Base-by-base conservation (phyloP, 1,140 invertebrate species). In the Eufriesea mexicana region DNA sequence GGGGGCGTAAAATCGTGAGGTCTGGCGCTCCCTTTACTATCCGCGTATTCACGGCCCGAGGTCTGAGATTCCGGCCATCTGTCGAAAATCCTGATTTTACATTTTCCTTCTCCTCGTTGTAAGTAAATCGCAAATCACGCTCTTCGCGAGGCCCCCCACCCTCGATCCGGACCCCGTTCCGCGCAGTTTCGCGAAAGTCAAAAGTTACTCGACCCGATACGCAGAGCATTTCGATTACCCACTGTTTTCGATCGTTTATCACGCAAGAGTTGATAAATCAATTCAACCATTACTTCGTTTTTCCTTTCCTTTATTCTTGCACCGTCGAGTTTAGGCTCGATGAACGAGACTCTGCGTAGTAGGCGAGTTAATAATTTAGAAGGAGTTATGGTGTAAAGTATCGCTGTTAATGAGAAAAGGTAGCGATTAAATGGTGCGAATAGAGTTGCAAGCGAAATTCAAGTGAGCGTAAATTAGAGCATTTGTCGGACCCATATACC, bases 41-140 rank as follows among this genome's bases (percentile, higher is more conserved):
- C 89, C 84, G 77, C 77, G 89, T 86, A 91, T 89, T 91, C 88
- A 86, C 89, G 87, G 91, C 91, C 91, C 82, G 89, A 86, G 92
- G 92, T 92, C 92, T 94, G 93, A 92, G 92, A 94, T 83, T 91
- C 85, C 82, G 87, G 91, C 91, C 93, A 93, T 93, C 93, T 94
- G 93, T 93, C 91, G 88, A 90, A 90, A 92, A 91, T 92, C 87
- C 84, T 91, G 92, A 93, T 93, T 94, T 93, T 92, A 92, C 91
- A 92, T 93, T 92, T 89, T 90, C 88, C 87, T 86, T 85, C 89
- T 85, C 70, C 73, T 76, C 85, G 81, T 79, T 72, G 77, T 87
- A 88, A 89, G 84, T 89, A 89, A 89, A 89, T 89, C 88, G 83
- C 82, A 73, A 88, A 80, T 86, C 84, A 70, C 51, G 10, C 28